Conservation (phyloP, 2,113 vertebrate species). For the Eurystomus gularis region DNA sequence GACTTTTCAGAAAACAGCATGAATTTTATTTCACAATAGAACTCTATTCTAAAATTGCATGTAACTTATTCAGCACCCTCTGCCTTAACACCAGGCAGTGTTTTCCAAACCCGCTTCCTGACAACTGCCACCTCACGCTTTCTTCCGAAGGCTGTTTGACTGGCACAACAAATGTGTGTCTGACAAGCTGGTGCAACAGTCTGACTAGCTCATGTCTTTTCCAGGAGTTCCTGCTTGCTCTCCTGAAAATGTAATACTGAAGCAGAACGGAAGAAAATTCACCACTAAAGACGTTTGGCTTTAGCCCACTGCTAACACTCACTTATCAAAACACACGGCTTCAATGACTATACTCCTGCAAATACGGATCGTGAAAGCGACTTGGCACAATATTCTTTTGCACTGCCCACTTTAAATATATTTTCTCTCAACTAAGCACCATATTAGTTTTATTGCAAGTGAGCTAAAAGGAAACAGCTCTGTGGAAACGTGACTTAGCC, state of each 20-base stretch:
- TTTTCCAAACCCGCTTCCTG: neutral
- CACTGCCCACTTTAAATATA: constrained; percentile 31
- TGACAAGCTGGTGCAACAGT: neutral
- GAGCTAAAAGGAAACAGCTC: neutral
- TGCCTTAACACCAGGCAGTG: neutral
- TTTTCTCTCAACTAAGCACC: neutral
- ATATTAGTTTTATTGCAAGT: neutral
- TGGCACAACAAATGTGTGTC: neutral
- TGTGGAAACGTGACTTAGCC: neutral
- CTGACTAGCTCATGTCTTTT: neutral
- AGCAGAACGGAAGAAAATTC: neutral
- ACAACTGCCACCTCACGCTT: neutral
- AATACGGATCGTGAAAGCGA: neutral
- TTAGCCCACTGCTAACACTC: neutral
- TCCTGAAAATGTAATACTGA: neutral
- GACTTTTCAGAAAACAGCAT: neutral
- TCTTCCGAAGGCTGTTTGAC: neutral
- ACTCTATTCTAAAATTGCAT: neutral
- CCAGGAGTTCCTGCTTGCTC: neutral
- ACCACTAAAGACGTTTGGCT: neutral
- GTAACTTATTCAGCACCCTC: neutral
- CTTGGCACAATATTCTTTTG: neutral
- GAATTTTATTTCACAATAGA: neutral
- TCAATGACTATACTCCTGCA: neutral
- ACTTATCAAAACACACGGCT: neutral